These are phyloP conservation scores for Cyaniris semiargus DNA, from an alignment of 2,888 invertebrate genomes.

Conservation along the genomic window DNA sequence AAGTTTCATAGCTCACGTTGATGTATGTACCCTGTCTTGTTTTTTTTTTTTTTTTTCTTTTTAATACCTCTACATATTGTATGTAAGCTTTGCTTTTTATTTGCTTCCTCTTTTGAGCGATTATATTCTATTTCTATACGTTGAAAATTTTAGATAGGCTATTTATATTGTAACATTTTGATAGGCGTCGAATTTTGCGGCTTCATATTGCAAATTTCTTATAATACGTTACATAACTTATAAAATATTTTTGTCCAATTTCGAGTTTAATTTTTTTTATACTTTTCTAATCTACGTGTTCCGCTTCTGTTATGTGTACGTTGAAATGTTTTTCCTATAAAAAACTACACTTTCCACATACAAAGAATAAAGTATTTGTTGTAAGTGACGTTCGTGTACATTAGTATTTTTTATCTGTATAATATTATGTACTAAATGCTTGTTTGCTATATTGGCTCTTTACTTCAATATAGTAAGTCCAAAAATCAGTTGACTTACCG, in stretches of 20 bases:
- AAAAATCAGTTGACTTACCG: too few species aligned
- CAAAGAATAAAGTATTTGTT: background rate
- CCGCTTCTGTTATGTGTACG: background rate
- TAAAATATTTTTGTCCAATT: background rate
- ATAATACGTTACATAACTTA: background rate
- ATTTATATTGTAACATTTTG: background rate
- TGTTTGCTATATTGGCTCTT: too few species aligned
- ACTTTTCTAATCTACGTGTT: background rate
- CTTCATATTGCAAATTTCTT: background rate
- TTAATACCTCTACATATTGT: slow-evolving; percentile 40
- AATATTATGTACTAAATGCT: too few species aligned
- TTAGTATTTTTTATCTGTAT: too few species aligned
- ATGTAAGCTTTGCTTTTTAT: slow-evolving; percentile 39
- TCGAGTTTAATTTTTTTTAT: background rate
- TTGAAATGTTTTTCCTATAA: background rate
- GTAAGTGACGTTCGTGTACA: background rate
- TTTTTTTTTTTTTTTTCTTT: slow-evolving; percentile 56
- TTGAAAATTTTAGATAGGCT: background rate
- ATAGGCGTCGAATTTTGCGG: background rate
- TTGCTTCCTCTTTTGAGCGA: slow-evolving; percentile 3
- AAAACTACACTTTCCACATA: background rate
- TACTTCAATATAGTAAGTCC: too few species aligned
- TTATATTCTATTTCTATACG: background rate
- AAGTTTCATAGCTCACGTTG: slow-evolving; percentile 63
- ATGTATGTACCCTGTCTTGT: slow-evolving; percentile 68